Percentiles rank a stretch among this genome's conserved stretches.
phyloP scores from a whole-genome alignment of 2,888 invertebrate genomes.

The Leptinotarsa peninsularis region DNA sequence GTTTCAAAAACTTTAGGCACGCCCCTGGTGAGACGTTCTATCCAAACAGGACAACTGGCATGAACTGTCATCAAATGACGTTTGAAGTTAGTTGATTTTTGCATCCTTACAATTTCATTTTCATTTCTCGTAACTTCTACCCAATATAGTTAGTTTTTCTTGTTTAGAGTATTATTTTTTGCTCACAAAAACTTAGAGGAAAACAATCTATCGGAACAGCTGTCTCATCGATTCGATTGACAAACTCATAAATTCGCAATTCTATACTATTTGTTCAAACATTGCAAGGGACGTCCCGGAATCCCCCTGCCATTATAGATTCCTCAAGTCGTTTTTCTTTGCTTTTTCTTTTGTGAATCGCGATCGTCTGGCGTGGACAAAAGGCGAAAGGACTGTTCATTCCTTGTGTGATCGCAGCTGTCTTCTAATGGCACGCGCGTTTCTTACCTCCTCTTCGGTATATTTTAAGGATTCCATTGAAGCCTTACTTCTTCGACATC shows the following conservation, averaged over 20 bases:
- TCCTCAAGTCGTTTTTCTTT: conserved; percentile 40
- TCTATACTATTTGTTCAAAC: conserved; percentile 31
- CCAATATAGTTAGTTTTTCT: too few species aligned
- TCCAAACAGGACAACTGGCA: too few species aligned
- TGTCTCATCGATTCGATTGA: conserved; percentile 33
- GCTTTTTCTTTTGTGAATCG: conserved; percentile 47
- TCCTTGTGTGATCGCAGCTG: conserved; percentile 46
- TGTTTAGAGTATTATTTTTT: too few species aligned
- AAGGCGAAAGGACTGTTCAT: conserved; percentile 41
- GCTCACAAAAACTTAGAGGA: too few species aligned
- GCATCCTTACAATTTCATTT: too few species aligned
- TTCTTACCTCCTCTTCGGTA: conserved; percentile 36
- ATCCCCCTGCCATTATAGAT: conserved; percentile 42
- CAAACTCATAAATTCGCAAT: conserved; percentile 39
- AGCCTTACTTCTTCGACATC: conserved; percentile 45
- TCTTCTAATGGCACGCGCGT: conserved; percentile 52
- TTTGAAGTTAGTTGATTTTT: too few species aligned
- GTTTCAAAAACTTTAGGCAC: too few species aligned
- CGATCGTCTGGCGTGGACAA: conserved; percentile 50
- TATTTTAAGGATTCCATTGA: conserved; percentile 50
- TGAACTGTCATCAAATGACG: too few species aligned
- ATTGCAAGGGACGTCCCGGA: conserved; percentile 36
- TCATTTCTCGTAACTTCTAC: too few species aligned
- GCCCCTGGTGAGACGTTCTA: too few species aligned
- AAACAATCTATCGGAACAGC: conserved; percentile 6